phyloP scores from a whole-genome alignment of 1,140 invertebrate species.

The Zaprionus davidi region DNA sequence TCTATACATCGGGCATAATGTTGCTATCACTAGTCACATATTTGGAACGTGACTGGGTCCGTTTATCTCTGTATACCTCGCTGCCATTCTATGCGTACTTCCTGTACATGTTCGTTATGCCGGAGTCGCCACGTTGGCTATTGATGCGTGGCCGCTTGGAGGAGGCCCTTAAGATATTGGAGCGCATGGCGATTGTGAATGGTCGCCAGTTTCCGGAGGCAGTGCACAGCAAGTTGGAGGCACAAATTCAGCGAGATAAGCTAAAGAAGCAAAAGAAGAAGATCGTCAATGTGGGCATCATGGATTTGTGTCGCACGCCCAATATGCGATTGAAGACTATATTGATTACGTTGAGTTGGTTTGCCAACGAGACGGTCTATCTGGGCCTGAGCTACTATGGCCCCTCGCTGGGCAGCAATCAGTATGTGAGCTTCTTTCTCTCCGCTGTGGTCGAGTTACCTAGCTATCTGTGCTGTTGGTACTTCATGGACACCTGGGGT shows the following conservation, averaged over 20 bases:
- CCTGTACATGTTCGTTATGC: slow-evolving; percentile 92
- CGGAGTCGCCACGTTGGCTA: slow-evolving; percentile 94
- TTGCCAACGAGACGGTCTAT: slow-evolving; percentile 92
- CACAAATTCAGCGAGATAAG: slow-evolving; percentile 83
- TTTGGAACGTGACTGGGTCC: slow-evolving; percentile 92
- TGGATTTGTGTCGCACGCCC: slow-evolving; percentile 90
- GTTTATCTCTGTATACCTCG: slow-evolving; percentile 91
- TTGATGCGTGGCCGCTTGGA: slow-evolving; percentile 91
- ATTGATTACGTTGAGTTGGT: slow-evolving; percentile 89
- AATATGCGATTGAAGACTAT: slow-evolving; percentile 92
- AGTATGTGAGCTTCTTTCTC: slow-evolving; percentile 94
- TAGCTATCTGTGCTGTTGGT: slow-evolving; percentile 92
- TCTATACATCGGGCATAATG: slow-evolving; percentile 94
- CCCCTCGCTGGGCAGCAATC: slow-evolving; percentile 92
- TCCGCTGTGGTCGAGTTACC: slow-evolving; percentile 93
- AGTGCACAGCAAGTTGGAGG: slow-evolving; percentile 89
- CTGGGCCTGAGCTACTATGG: slow-evolving; percentile 93
- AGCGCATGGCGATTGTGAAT: slow-evolving; percentile 91
- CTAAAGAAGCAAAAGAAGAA: slow-evolving; percentile 86
- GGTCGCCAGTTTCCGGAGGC: slow-evolving; percentile 89
- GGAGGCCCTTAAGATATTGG: slow-evolving; percentile 91
- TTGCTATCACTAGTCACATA: slow-evolving; percentile 92
- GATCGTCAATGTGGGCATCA: slow-evolving; percentile 88
- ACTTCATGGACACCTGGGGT: slow-evolving; percentile 93
- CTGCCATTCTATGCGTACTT: slow-evolving; percentile 93